A percentile compares a stretch with the other conserved stretches of the same genome.
phyloP scores from a whole-genome alignment of 2,113 vertebrate genomes.

The Opisthocomus hoazin region DNA sequence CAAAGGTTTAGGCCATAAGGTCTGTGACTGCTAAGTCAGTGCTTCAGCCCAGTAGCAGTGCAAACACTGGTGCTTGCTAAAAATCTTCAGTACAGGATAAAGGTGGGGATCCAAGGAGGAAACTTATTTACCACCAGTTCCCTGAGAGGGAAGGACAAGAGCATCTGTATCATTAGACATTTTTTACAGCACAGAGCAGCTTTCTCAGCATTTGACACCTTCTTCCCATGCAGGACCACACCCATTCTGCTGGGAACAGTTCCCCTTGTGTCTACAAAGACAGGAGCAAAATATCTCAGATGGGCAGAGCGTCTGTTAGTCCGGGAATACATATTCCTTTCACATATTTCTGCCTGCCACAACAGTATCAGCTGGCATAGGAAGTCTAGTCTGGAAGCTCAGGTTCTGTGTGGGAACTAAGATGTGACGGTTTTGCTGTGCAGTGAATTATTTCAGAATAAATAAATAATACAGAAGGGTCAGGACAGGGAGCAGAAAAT shows the following conservation, averaged over 20 bases:
- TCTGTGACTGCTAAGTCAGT: background rate
- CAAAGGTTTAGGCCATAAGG: background rate
- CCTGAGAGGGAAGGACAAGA: background rate
- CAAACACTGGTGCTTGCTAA: background rate
- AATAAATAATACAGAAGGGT: conserved; percentile 8
- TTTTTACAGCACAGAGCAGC: background rate
- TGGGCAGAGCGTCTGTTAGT: background rate
- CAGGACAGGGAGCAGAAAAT: conserved; percentile 1
- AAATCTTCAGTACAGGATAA: background rate
- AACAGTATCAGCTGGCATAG: background rate
- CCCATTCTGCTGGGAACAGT: background rate
- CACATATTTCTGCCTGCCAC: background rate
- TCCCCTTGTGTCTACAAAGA: background rate
- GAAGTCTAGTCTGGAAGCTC: background rate
- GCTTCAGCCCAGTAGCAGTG: background rate
- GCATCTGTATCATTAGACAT: background rate
- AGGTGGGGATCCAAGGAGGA: background rate
- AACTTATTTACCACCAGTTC: background rate
- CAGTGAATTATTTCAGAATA: background rate
- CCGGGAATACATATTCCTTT: background rate
- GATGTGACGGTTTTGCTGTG: background rate
- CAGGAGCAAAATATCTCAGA: background rate
- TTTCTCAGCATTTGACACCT: background rate
- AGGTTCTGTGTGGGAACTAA: background rate
- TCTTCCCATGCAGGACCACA: background rate